Base-by-base conservation (phyloP, 2,113 vertebrate genomes). In the Mormyrus lacerda region DNA sequence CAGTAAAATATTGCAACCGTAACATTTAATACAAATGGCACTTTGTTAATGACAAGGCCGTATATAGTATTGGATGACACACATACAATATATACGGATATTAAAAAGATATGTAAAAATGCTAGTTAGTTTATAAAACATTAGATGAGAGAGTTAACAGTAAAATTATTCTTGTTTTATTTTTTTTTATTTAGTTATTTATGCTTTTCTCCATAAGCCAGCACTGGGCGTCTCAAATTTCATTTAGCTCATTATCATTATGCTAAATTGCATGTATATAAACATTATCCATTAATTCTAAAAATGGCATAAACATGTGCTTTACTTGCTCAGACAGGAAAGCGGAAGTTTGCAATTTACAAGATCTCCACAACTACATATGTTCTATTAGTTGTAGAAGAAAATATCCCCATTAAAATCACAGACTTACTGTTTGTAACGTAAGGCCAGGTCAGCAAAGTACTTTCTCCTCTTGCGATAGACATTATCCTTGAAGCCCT, bases 401-500 rank as follows among this genome's bases (percentile, higher is more conserved):
- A 55, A 51, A 87, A 61, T 51, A 61, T 27, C 35, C 19, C 35
- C 21, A 76, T 53, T n/a, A 58, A 21, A 89, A 27, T 13, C 31
- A 87, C 87, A 50, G 48, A 95, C 98, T 94, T 96, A 99, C 98
- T 98, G 95, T 95, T 95, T 99, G 92, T 97, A 98, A 92, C 95
- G 95, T 96, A 98, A 97, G 84, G 98, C 98, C 92, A 99, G 92
- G 92, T 99, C 98, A 91, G 98, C 97, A 96, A 99, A 99, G 92
- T 99, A 97, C 94, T 99, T 99, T 65, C 98, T 94, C 89, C 98
- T 97, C 94, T 97, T 98, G 48, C 98, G 96, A 91, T 99, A 99
- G 87, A 98, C 97, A 1, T 99, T 99, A 93, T 99, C 98, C 93
- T 99, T 99, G 95, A 99, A 99, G 91, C 98, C 98, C 98, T 99